Percentiles rank a stretch among this genome's conserved stretches.
Conservation (phyloP, 2,113 vertebrate species). For the Erythrolamprus reginae region DNA sequence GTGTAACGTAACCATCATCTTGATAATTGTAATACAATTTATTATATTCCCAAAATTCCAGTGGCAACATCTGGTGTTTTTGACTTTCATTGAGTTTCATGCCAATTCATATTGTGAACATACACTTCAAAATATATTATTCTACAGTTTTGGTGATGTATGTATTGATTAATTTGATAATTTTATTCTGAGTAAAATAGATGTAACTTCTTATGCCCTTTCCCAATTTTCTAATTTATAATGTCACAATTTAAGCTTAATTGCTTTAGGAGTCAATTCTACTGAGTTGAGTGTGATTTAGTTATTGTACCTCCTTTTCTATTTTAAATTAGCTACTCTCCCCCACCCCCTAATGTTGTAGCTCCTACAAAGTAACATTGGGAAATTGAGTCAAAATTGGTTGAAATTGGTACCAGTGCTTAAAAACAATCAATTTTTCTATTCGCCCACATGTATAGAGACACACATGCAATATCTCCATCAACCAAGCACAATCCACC, state of each 20-base stretch:
- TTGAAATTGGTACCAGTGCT: not conserved
- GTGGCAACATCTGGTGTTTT: constrained; percentile 19
- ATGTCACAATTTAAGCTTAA: not conserved
- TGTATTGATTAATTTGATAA: constrained; percentile 50
- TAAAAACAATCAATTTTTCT: not conserved
- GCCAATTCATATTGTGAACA: constrained; percentile 36
- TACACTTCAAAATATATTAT: constrained; percentile 43
- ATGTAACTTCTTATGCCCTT: constrained; percentile 39
- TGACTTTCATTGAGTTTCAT: constrained; percentile 38
- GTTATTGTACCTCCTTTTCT: not conserved
- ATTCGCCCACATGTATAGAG: not conserved
- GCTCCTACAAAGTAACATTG: not conserved
- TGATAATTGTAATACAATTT: constrained; percentile 32
- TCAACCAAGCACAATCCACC: too few species aligned
- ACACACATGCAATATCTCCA: too few species aligned
- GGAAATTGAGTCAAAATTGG: not conserved
- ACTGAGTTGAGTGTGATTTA: not conserved
- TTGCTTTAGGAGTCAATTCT: not conserved
- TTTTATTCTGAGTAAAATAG: constrained; percentile 47
- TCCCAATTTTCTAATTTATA: constrained; percentile 26
- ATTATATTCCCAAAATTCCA: constrained; percentile 44
- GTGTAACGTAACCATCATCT: constrained; percentile 27
- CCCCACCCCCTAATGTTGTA: not conserved
- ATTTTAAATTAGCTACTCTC: not conserved
- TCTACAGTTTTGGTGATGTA: constrained; percentile 17